Base-by-base conservation (phyloP, 2,797 vertebrate genomes). In the Calcarius lapponicus region DNA sequence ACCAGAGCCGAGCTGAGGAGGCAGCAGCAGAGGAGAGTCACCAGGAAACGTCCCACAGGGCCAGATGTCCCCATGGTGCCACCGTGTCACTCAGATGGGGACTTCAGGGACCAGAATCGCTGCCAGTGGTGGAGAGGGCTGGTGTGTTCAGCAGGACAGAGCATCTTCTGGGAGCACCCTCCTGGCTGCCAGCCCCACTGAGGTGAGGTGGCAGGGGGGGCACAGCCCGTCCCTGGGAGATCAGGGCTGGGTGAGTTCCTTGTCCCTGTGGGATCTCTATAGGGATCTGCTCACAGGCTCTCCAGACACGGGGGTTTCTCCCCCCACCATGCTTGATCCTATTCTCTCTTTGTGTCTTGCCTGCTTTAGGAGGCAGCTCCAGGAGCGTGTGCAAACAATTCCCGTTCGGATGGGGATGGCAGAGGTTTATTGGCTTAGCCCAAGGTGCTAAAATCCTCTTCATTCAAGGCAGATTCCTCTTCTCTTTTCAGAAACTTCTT, bases 391-490 rank as follows among this genome's bases (percentile, higher is more conserved):
- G 93, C 93, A 96, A 96, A 94, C 84, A 94, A 61, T 88, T 88
- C 82, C 93, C 0, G 3, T 28, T 54, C 2, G 0, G 91, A 82
- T 86, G 81, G 85, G 80, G 93, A 80, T 3, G 75, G 88, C 86
- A 12, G 91, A 80, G 88, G 65, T 92, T 92, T 93, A 42, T 96
- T 94, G 89, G 93, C 89, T 97, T 58, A 96, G 92, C 91, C 82
- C 87, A 28, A 96, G 95, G 95, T 96, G 95, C 93, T 94, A 97
- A 96, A 97, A 97, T 96, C 93, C 95, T 95, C 87, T 72, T 90
- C 66, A 13, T 67, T 94, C 92, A 85, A 58, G 62, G 85, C 92
- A 81, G 85, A 93, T 92, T 94, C 95, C 89, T 94, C 74, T 90
- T 91, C 82, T 84, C 85, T 84, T 43, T 34, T 90, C 94, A 82